Evolutionary conservation across 2,797 vertebrate species (phyloP), one percentile per base, ranked within the genome.

Genomic region (Triplophysa yarkandensis): DNA sequence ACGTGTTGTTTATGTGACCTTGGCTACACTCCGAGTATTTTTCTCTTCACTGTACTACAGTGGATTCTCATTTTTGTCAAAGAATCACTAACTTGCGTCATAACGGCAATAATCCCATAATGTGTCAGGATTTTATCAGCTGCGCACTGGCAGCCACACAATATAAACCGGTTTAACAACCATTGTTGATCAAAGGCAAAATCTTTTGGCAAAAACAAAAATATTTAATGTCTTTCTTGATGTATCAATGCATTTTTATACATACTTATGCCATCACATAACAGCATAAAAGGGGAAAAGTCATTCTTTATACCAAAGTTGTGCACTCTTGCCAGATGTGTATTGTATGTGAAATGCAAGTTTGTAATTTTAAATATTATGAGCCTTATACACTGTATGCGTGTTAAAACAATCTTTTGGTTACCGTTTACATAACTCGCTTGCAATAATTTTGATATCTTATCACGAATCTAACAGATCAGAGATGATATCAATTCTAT

Each of bases 11-110:
- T 64, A 32, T 64, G 55, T 4, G 36, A 55, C 71, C 48, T 36
- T 74, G 27, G 25, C 32, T 46, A 46, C 19, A 57, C 50, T 34
- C 25, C 30, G 3, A 14, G n/a, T n/a, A 25, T 36, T 10, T 52
- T 63, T 74, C 63, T 65, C 36, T 74, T 57, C 14, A 23, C 36
- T 57, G n/a, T 25, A 54, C 43, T 32, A 43, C 50, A 55, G 36
- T 23, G 3, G 0, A 65, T 34, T 63, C 21, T 72, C 23, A 2
- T 72, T 72, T 54, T 72, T 63, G 32, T 13, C 17, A 9, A 72
- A 41, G 16, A 72, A 41, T 52, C 36, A 6, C 32, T 36, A 21
- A 27, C 70, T 62, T 72, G 70, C 58, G 6, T 54, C 46, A 71
- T 27, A 23, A 28, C 17, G 17, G 60, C 32, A 73, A 64, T 64